Evolutionary conservation across 1,140 invertebrate genomes (phyloP).

Genomic region (Archivesica marissinica): DNA sequence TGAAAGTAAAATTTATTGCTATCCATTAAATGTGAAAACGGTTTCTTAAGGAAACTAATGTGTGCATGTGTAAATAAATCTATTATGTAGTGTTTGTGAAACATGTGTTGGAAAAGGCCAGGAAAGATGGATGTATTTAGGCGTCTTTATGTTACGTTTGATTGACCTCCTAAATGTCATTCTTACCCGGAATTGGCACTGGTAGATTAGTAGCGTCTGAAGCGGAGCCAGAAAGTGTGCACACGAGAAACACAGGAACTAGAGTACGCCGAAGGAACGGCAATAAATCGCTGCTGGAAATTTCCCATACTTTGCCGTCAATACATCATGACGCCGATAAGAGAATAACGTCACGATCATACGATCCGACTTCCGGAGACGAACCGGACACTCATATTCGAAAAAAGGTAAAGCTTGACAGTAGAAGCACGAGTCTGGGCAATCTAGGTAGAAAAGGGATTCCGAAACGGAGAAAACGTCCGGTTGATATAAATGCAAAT

Average conservation of each 20-base stretch:
- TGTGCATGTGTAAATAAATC: no score
- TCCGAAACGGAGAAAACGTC: neutral
- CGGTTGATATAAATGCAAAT: neutral
- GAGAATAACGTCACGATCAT: slow-evolving; percentile 31
- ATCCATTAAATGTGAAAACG: no score
- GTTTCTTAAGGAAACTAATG: no score
- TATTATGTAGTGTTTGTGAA: no score
- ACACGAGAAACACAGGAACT: no score
- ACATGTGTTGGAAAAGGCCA: no score
- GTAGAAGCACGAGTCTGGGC: slow-evolving; percentile 36
- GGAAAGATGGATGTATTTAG: no score
- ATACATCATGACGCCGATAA: slow-evolving; percentile 14
- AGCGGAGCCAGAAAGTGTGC: neutral
- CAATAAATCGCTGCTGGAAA: slow-evolving; percentile 33
- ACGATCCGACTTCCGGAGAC: slow-evolving; percentile 3
- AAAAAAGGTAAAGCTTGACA: neutral
- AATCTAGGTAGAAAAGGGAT: neutral
- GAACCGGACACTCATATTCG: slow-evolving; percentile 3
- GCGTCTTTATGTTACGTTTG: no score
- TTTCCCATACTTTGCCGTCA: slow-evolving; percentile 34
- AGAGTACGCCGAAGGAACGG: neutral
- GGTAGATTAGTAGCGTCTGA: neutral
- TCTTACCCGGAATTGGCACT: neutral
- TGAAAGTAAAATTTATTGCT: no score
- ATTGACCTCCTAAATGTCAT: neutral